phyloP scores from a whole-genome alignment of 2,113 vertebrate genomes.

The Anser cygnoides region DNA sequence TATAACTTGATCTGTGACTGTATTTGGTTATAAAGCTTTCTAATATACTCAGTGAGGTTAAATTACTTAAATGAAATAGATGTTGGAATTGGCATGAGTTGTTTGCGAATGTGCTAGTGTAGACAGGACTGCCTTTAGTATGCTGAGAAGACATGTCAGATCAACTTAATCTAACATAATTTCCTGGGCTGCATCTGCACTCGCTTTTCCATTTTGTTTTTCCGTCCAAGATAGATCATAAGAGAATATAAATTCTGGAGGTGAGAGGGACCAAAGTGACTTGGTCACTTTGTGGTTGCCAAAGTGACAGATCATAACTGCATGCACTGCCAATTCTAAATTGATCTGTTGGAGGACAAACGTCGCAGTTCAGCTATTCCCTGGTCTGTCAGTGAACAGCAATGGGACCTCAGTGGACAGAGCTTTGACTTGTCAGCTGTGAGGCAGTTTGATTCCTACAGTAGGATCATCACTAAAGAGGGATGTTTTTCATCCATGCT shows the following conservation, averaged over 20 bases:
- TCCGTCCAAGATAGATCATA: not conserved
- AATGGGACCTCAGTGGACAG: not conserved
- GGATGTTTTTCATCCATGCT: not conserved
- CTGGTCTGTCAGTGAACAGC: not conserved
- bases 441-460: not conserved
- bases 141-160: not conserved
- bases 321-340: not conserved
- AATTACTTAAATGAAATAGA: not conserved
- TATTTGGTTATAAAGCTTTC: not conserved
- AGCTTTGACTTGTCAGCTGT: not conserved
- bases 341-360: not conserved
- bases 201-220: not conserved
- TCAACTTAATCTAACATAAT: not conserved
- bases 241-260: not conserved
- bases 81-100: not conserved
- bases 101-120: not conserved
- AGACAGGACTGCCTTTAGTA: not conserved
- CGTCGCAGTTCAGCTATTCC: not conserved
- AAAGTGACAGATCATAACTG: not conserved
- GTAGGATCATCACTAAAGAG: not conserved
- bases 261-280: not conserved
- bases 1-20: not conserved
- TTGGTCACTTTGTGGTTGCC: not conserved
- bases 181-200: not conserved
- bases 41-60: not conserved